Percentiles rank a stretch among this genome's conserved stretches.
These are phyloP conservation scores for Samia ricini DNA, from an alignment of 1,140 invertebrate species.

Conservation along the genomic window DNA sequence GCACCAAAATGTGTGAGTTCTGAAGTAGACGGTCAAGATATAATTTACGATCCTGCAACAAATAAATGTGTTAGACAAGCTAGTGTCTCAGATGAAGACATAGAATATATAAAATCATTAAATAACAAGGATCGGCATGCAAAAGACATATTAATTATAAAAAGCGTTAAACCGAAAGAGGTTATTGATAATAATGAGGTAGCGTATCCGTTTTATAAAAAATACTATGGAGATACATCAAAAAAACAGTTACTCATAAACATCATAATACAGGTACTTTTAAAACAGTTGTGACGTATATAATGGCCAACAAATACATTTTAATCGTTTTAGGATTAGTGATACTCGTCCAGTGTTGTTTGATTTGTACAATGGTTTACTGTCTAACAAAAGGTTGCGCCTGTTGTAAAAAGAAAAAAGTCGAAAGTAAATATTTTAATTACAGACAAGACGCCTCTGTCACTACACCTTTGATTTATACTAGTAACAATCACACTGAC, in stretches of 20 bases:
- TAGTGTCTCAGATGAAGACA: conserved; percentile 38
- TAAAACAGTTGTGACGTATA: conserved; percentile 17
- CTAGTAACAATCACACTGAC: conserved; percentile 56
- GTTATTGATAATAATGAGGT: not conserved
- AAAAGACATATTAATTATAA: conserved; percentile 45
- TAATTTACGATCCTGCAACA: conserved; percentile 48
- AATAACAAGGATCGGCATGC: conserved; percentile 20
- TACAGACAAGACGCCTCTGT: conserved; percentile 56
- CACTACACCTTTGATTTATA: conserved; percentile 55
- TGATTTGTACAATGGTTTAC: conserved; percentile 49
- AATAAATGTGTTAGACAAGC: conserved; percentile 44
- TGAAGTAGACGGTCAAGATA: conserved; percentile 39
- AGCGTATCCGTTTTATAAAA: not conserved
- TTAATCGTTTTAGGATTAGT: conserved; percentile 35
- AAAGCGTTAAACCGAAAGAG: conserved; percentile 2
- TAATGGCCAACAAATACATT: conserved; percentile 32
- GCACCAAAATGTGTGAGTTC: conserved; percentile 59
- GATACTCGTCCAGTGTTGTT: conserved; percentile 45
- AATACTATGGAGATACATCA: not conserved
- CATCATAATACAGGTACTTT: not conserved
- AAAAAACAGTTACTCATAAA: not conserved
- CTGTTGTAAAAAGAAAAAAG: conserved; percentile 40
- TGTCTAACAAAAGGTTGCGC: conserved; percentile 39
- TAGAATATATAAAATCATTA: conserved; percentile 38
- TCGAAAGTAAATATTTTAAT: conserved; percentile 48